Percentiles rank a stretch among this genome's conserved stretches.
Conservation (phyloP, 2,797 vertebrate species). For the Philypnodon macrostomus region DNA sequence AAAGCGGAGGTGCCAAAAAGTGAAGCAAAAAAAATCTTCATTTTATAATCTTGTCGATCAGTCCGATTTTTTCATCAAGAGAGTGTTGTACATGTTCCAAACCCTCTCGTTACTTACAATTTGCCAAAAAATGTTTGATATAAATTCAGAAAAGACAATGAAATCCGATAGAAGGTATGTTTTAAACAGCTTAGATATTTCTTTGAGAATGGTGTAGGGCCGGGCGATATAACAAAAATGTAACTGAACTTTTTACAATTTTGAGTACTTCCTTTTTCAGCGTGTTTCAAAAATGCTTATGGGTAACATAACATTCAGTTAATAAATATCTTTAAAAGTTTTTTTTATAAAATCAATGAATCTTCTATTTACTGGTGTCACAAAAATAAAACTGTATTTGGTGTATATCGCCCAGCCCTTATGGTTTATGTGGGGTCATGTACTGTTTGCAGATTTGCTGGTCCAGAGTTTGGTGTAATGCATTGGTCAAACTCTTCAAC, state of each 20-base stretch:
- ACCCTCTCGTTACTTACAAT: conserved; percentile 23
- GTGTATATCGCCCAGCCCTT: no score
- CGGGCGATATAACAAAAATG: no score
- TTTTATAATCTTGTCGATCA: conserved; percentile 17
- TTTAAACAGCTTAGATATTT: conserved; percentile 21
- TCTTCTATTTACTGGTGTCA: no score
- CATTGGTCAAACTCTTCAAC: conserved; percentile 24
- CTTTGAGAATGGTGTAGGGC: conserved; percentile 35
- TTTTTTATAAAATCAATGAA: no score
- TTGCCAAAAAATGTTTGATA: conserved; percentile 12
- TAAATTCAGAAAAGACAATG: conserved; percentile 24
- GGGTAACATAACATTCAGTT: no score
- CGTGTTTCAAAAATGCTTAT: no score
- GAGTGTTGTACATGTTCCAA: no score
- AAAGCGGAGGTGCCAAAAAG: conserved; percentile 37
- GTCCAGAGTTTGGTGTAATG: conserved; percentile 23
- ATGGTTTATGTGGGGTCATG: conserved; percentile 43
- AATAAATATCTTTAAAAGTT: no score
- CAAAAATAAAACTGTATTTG: no score
- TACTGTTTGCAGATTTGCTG: conserved; percentile 40
- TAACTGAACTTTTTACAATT: no score
- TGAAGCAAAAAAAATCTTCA: conserved; percentile 1
- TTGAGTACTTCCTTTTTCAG: no score
- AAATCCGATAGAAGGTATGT: conserved; percentile 28
- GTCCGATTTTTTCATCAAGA: background rate